Conservation (phyloP, 2,113 vertebrate genomes). For the Strigops habroptila region DNA sequence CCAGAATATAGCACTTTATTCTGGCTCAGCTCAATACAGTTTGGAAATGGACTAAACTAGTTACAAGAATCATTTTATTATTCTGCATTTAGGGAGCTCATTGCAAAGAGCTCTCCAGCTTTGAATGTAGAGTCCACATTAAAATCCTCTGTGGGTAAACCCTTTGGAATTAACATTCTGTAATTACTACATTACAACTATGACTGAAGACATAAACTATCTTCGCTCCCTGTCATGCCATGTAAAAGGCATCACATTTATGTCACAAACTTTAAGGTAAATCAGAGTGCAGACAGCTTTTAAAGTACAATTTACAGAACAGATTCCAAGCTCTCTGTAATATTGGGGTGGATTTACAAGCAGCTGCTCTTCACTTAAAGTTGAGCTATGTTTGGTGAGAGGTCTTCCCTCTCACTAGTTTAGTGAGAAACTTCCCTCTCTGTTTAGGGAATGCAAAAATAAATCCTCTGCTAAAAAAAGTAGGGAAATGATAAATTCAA, state of each 20-base stretch:
- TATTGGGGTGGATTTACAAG: neutral
- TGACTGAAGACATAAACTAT: neutral
- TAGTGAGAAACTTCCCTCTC: neutral
- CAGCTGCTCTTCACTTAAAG: neutral
- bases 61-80: neutral
- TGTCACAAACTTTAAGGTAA: neutral
- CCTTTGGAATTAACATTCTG: constrained; percentile 11
- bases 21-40: neutral
- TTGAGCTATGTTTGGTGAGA: neutral
- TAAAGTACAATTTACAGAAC: neutral
- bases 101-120: neutral
- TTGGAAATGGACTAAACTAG: neutral
- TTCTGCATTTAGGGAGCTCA: neutral
- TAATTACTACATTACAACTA: neutral
- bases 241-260: neutral
- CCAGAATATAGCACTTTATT: neutral
- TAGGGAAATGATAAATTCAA: neutral
- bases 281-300: neutral
- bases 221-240: neutral
- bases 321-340: neutral
- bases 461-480: neutral
- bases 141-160: neutral
- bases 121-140: neutral
- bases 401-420: neutral
- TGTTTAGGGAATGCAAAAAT: neutral